Evolutionary conservation across 2,113 vertebrate species (phyloP).

Genomic region (Lampris incognitus): DNA sequence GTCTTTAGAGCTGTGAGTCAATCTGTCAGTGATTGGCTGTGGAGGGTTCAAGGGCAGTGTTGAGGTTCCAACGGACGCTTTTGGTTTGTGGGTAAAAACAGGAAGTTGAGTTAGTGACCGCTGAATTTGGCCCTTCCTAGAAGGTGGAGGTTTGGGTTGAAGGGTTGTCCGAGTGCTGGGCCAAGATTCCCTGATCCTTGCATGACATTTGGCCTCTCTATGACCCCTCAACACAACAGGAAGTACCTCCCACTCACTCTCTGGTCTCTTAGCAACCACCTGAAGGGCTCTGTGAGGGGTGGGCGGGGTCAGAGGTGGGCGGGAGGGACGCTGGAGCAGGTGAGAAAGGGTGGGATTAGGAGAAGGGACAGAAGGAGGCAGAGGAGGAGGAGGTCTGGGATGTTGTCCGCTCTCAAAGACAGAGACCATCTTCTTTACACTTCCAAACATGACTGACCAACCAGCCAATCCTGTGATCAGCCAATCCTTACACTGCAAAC

Average conservation of each 20-base stretch:
- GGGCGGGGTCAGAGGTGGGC: conserved; percentile 43
- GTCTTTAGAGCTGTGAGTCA: too few species aligned
- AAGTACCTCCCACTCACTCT: not conserved
- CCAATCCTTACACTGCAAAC: not conserved
- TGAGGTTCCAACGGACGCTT: not conserved
- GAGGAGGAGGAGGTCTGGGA: too few species aligned
- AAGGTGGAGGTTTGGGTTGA: not conserved
- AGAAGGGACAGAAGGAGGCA: not conserved
- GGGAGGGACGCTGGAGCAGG: not conserved
- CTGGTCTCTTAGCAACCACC: conserved; percentile 43
- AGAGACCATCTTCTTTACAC: conserved; percentile 60
- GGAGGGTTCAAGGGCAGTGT: not conserved
- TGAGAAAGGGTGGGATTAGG: not conserved
- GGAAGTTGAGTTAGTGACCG: not conserved
- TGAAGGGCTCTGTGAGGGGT: conserved; percentile 36
- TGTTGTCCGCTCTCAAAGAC: conserved; percentile 53
- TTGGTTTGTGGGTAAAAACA: not conserved
- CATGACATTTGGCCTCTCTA: conserved; percentile 37
- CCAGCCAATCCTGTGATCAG: conserved; percentile 28
- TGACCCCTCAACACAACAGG: conserved; percentile 20
- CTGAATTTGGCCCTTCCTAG: not conserved
- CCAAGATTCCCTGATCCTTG: conserved; percentile 56
- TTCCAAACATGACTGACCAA: conserved; percentile 58
- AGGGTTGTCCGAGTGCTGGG: not conserved
- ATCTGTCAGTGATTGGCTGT: conserved; percentile 8